phyloP scores from a whole-genome alignment of 2,797 vertebrate species.

The Lithobates sylvaticus region DNA sequence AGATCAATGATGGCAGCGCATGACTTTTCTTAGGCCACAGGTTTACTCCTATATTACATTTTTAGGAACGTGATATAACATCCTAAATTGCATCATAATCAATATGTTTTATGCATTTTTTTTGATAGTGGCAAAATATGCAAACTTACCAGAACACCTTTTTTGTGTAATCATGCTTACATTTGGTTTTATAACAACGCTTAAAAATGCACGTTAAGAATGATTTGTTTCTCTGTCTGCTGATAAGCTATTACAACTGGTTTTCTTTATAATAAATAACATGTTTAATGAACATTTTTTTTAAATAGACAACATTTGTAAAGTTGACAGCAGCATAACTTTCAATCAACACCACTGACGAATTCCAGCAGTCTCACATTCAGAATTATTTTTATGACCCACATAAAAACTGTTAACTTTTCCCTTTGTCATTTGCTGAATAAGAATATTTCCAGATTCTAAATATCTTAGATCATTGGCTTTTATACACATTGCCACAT shows the following conservation, averaged over 20 bases:
- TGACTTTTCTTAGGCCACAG: too few species aligned
- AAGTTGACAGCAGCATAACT: background rate
- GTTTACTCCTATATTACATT: too few species aligned
- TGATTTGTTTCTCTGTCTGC: background rate
- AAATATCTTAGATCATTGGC: slow-evolving; percentile 9
- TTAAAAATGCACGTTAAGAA: background rate
- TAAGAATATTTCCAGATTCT: slow-evolving; percentile 19
- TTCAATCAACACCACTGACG: background rate
- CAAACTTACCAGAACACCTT: too few species aligned
- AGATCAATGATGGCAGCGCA: too few species aligned
- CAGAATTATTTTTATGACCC: slow-evolving; percentile 25
- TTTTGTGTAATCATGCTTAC: too few species aligned
- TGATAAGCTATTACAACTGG: too few species aligned
- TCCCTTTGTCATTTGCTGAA: background rate
- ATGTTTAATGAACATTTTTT: background rate
- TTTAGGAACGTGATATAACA: too few species aligned
- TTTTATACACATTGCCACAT: slow-evolving; percentile 15
- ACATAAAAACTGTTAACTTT: slow-evolving; percentile 36
- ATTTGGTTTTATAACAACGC: background rate
- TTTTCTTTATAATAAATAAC: background rate
- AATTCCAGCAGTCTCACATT: background rate
- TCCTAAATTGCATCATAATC: too few species aligned
- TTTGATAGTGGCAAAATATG: background rate
- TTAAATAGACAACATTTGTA: background rate
- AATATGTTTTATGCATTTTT: background rate